Evolutionary conservation across 2,113 vertebrate species (phyloP), one percentile per base, ranked within the genome.

Genomic region (Drymodes brunneopygia): DNA sequence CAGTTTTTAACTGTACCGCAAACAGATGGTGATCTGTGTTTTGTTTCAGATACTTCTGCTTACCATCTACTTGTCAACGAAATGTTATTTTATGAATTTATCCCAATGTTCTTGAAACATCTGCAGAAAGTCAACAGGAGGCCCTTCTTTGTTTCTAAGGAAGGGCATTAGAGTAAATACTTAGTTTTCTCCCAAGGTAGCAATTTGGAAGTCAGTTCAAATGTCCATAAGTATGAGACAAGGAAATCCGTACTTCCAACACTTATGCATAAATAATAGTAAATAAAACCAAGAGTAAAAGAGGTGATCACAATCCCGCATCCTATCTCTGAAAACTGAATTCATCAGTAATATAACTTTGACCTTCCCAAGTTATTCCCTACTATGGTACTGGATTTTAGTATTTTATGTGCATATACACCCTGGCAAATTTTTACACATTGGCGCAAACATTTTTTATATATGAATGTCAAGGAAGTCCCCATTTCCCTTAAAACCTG

Each of bases 11-110:
- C 10, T n/a, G 38, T 33, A 53, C 19, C 44, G n/a, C 38, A 75
- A 75, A 40, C 4, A 7, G 4, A 38, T 5, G 70, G 31, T 8
- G 15, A 67, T 10, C 40, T 38, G 35, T 0, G 0, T 54, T 60
- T 64, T 74, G 31, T 21, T 12, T 44, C 14, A 14, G 27, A 70
- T 3, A 64, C 11, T 11, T 88, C 22, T 66, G 56, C 9, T 79
- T 66, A n/a, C 28, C 1, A 1, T 9, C 9, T 12, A 47, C 27
- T 51, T 14, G 0, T 12, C 15, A 80, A 18, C 13, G 3, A 62
- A 80, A 71, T 15, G 33, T 3, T 27, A 2, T 13, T 71, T 36
- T 18, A 69, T 53, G 3, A 58, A 48, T 66, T 88, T 36, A 70
- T 33, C 4, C 12, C 11, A 44, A 40, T 13, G 35, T 6, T 56